Base-by-base conservation (phyloP, 2,113 vertebrate genomes). In the Callocephalon fimbriatum region DNA sequence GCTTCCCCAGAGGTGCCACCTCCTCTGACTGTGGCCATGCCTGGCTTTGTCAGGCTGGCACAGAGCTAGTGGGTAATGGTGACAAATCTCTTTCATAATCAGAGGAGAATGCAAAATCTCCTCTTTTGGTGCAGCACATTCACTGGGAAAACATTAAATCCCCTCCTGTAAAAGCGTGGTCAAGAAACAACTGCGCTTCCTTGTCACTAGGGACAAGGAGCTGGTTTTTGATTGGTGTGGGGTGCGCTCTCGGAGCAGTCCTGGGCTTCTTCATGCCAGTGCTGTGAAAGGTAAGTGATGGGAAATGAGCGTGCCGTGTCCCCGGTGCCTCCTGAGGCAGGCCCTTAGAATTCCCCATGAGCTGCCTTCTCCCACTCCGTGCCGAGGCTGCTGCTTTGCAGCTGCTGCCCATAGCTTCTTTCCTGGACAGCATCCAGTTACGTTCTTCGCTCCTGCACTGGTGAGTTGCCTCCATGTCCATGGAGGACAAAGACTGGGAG, bases 1-100 rank as follows among this genome's bases (percentile, higher is more conserved):
- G 8, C 4, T 59, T 17, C 18, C 19, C 18, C 45, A 19, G 54
- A 82, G 31, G 8, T 75, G 47, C 38, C 68, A 62, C 27, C 13
- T 14, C 4, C 65, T 86, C 53, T 3, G 3, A 7, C 38, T 31
- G 38, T 0, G 3, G 76, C 5, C 14, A 38, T 11, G 22, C 6
- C 51, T 44, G 22, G 23, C 38, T 70, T 53, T 75, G 25, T 42
- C 66, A 54, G 9, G 32, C 15, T 12, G 44, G n/a, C 17, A 8
- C 13, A n/a, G n/a, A n/a, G n/a, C n/a, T n/a, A n/a, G n/a, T n/a
- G n/a, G 37, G 31, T 44, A 35, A 32, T 7, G 17, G 18, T 45
- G 22, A 32, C 45, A 51, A 61, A 32, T 51, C 32, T 42, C 22
- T 68, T 45, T 26, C 44, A 7, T 22, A 45, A 37, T 44, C 37